These are phyloP conservation scores for Pteromalus puparum DNA, from an alignment of 1,140 invertebrate species.

Conservation along the genomic window DNA sequence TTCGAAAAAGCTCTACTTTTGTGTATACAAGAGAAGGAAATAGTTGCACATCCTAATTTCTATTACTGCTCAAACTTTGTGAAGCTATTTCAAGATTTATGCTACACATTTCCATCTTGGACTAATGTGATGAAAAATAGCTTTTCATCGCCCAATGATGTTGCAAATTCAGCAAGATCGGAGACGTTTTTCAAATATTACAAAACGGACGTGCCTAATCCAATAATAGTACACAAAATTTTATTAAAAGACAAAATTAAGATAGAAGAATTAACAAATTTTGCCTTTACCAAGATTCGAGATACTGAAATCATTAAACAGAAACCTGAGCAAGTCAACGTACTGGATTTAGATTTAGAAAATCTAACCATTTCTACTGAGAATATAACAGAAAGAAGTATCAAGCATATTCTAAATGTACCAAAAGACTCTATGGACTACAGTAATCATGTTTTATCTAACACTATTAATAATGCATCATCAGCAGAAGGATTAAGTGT, in stretches of 20 bases:
- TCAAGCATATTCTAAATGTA: too few relatives aligned
- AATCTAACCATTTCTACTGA: too few relatives aligned
- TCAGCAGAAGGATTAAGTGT: too few relatives aligned
- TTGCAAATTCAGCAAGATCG: neutral
- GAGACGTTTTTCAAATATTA: neutral
- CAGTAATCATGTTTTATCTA: too few relatives aligned
- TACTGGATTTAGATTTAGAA: too few relatives aligned
- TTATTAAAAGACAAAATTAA: neutral
- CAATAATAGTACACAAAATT: neutral
- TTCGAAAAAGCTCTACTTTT: neutral
- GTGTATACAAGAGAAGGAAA: neutral
- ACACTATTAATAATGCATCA: too few relatives aligned
- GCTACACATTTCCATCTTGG: neutral
- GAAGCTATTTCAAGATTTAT: neutral
- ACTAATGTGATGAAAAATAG: neutral
- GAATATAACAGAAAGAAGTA: too few relatives aligned
- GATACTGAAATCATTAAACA: too few relatives aligned
- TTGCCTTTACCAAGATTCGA: too few relatives aligned
- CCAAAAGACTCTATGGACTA: too few relatives aligned
- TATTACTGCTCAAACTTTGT: neutral
- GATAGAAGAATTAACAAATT: constrained; percentile 23
- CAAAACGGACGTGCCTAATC: neutral
- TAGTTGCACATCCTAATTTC: neutral
- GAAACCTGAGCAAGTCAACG: too few relatives aligned
- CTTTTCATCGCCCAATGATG: neutral